These are phyloP conservation scores for Crotalus tigris DNA, from an alignment of 2,113 vertebrate genomes.

Conservation along the genomic window DNA sequence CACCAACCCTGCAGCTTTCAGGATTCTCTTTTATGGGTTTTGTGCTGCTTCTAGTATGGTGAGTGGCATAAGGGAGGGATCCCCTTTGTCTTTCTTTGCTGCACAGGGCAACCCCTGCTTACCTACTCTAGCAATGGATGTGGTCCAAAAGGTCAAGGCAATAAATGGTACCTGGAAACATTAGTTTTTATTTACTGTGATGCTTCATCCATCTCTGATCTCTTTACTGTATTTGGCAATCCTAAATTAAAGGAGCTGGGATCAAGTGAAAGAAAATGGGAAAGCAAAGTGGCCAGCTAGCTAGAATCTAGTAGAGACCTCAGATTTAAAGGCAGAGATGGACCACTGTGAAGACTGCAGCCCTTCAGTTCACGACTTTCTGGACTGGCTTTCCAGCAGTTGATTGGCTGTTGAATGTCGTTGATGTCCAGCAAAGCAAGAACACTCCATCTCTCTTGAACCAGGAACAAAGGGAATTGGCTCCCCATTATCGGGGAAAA, in stretches of 20 bases:
- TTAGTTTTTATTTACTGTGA: not conserved
- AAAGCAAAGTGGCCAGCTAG: too few relatives aligned
- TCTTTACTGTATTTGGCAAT: not conserved
- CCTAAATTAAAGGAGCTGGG: not conserved
- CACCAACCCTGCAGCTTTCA: not conserved
- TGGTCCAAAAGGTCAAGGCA: not conserved
- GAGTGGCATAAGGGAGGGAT: not conserved
- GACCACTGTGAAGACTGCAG: too few relatives aligned
- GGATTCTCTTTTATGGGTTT: not conserved
- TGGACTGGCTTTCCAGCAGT: too few relatives aligned
- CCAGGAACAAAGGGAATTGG: too few relatives aligned
- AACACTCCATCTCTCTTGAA: too few relatives aligned
- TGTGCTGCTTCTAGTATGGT: not conserved
- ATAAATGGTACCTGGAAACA: not conserved
- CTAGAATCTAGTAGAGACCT: too few relatives aligned
- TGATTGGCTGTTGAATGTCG: too few relatives aligned
- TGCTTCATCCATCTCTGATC: not conserved
- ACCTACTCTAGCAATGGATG: not conserved
- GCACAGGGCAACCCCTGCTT: not conserved
- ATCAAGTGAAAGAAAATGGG: too few relatives aligned
- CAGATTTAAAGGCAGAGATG: too few relatives aligned
- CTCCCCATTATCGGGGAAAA: too few relatives aligned
- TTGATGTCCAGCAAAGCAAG: too few relatives aligned
- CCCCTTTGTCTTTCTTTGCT: not conserved
- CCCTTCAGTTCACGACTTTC: too few relatives aligned